Evolutionary conservation across 2,888 invertebrate genomes (phyloP).

Genomic region (Taenaris catops): DNA sequence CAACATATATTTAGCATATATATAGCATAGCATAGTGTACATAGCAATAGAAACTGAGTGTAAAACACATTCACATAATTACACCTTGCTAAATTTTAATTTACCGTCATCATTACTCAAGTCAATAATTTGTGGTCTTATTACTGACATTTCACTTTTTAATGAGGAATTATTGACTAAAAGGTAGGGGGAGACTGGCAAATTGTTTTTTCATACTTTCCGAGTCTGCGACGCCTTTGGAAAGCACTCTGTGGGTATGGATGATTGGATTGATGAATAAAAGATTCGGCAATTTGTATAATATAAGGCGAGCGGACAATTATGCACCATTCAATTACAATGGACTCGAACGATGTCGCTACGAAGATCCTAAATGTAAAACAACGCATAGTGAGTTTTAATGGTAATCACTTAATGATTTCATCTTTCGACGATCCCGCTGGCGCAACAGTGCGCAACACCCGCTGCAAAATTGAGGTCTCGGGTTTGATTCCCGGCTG

Average conservation of each 20-base stretch:
- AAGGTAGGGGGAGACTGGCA: conserved; percentile 25
- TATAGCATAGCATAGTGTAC: too few species aligned
- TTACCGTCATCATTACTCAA: too few species aligned
- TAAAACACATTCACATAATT: too few species aligned
- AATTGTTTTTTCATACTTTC: conserved; percentile 46
- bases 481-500: too few species aligned
- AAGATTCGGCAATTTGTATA: conserved; percentile 73
- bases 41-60: too few species aligned
- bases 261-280: conserved; percentile 75
- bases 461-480: too few species aligned
- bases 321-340: conserved; percentile 60
- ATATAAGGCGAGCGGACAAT: conserved; percentile 50
- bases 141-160: conserved; percentile 33
- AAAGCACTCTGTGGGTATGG: conserved; percentile 58
- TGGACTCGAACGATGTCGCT: conserved; percentile 19
- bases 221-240: conserved; percentile 60
- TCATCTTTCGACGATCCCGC: too few species aligned
- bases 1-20: too few species aligned
- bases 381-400: conserved; percentile 1
- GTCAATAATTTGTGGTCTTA: conserved; percentile 43
- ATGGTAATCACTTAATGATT: conserved; percentile 9
- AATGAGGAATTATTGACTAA: conserved; percentile 25
- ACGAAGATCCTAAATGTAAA: conserved; percentile 16
- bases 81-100: too few species aligned
- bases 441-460: too few species aligned